phyloP scores from a whole-genome alignment of 2,113 vertebrate species.

The Leptodactylus fuscus region DNA sequence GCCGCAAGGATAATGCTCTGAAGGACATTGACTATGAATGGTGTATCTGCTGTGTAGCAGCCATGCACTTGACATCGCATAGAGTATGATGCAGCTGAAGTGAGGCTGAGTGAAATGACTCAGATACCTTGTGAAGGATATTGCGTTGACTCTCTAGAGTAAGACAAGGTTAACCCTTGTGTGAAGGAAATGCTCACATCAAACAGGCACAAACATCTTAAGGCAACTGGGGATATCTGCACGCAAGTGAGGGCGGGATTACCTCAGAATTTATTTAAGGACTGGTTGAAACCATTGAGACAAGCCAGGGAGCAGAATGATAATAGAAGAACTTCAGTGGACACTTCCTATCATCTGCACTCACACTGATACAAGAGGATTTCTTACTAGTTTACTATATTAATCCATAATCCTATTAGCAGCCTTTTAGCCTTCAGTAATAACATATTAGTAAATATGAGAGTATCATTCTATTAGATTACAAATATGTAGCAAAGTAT shows the following conservation, averaged over 20 bases:
- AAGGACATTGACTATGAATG: slow-evolving; percentile 25
- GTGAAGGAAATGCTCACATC: slow-evolving; percentile 16
- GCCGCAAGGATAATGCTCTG: slow-evolving; percentile 2
- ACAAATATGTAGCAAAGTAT: too few species aligned
- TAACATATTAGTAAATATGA: too few species aligned
- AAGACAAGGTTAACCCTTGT: slow-evolving; percentile 45
- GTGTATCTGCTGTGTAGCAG: background rate
- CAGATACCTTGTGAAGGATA: slow-evolving; percentile 48
- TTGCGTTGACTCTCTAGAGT: slow-evolving; percentile 16
- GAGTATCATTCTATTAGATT: too few species aligned
- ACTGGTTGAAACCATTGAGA: slow-evolving; percentile 81
- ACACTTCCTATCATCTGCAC: background rate
- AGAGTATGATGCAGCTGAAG: slow-evolving; percentile 32
- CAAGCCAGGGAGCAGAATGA: slow-evolving; percentile 75
- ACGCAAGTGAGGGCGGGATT: slow-evolving; percentile 75
- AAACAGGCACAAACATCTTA: slow-evolving; percentile 49
- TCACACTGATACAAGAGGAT: background rate
- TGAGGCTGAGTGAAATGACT: slow-evolving; percentile 50
- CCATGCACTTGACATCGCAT: slow-evolving; percentile 19
- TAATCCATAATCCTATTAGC: too few species aligned
- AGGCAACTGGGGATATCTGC: slow-evolving; percentile 66
- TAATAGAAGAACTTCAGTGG: background rate
- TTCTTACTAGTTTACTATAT: too few species aligned
- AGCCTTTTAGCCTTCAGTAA: too few species aligned
- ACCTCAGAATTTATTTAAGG: slow-evolving; percentile 83